Evolutionary conservation across 2,797 vertebrate genomes (phyloP).

Genomic region (Myripristis murdjan): DNA sequence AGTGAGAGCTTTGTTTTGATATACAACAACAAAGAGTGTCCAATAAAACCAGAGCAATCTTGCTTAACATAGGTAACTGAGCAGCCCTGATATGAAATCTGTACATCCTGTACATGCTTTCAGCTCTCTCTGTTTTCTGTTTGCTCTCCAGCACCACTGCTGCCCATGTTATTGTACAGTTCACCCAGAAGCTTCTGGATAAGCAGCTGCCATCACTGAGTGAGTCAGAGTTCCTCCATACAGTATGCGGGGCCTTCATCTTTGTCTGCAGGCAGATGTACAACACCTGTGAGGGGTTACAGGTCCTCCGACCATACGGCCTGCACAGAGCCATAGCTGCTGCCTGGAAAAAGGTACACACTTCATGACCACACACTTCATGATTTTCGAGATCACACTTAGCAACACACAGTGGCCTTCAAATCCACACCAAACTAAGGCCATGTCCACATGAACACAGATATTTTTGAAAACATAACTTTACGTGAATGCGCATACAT

Average conservation of each 20-base stretch:
- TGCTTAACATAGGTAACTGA: too few relatives aligned
- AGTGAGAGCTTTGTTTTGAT: too few relatives aligned
- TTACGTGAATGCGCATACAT: too few relatives aligned
- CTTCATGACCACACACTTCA: too few relatives aligned
- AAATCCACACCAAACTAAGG: too few relatives aligned
- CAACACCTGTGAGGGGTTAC: conserved; percentile 93
- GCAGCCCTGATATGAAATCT: background rate
- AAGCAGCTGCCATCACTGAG: conserved; percentile 81
- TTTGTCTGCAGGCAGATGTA: conserved; percentile 95
- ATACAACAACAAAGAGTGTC: too few relatives aligned
- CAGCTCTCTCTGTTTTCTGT: conserved; percentile 1
- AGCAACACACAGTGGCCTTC: too few relatives aligned
- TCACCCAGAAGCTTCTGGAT: conserved; percentile 92
- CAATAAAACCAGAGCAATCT: too few relatives aligned
- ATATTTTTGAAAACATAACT: too few relatives aligned
- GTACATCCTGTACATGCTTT: background rate
- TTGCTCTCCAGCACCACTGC: conserved; percentile 85
- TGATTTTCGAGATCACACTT: too few relatives aligned
- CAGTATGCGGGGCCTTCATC: conserved; percentile 92
- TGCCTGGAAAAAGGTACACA: conserved; percentile 91
- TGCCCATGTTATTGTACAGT: conserved; percentile 89
- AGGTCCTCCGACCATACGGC: conserved; percentile 87
- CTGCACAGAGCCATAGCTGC: conserved; percentile 89
- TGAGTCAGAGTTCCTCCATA: conserved; percentile 78
- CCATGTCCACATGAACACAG: too few relatives aligned